Base-by-base conservation (phyloP, 2,888 invertebrate species). In the Agapostemon virescens region DNA sequence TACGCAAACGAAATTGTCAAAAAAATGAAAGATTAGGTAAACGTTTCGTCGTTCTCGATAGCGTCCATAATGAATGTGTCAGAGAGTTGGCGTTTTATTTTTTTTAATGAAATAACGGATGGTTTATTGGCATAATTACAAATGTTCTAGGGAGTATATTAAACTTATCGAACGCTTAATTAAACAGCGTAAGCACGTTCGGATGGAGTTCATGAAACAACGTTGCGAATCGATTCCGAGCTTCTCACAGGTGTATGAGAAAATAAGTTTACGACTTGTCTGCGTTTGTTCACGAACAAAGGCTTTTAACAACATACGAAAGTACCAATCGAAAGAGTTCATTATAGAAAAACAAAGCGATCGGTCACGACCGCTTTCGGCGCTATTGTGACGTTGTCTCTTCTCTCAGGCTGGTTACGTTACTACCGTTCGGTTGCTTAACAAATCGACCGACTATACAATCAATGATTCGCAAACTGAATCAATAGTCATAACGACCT, bases 361-460 rank as follows among this genome's bases (percentile, higher is more conserved):
- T 36, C 36, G 63, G 23, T 30, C 11, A 4, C 36, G 75, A 69
- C n/a, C 33, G 20, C 30, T 45, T 66, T 15, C 61, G 17, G 30
- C 36, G 36, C 52, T 61, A 64, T 45, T 58, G 38, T 26, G 30
- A 66, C 58, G 58, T 26, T 42, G 45, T 72, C 67, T 20, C 66
- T 49, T 73, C 33, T 64, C 63, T 49, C 69, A 77, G 26, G 67
- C 58, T 81, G 77, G 69, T 74, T 81, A 73, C 71, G 74, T 77
- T 68, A 70, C 76, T 77, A 72, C 71, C 69, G 52, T 83, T 85
- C 82, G 79, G 67, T 79, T 49, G 72, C 63, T 82, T 67, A 55
- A 83, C 63, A 67, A 83, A 74, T 79, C 58, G 23, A 64, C 77
- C 55, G 61, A 70, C 52, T 49, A 69, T 78, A 30, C 58, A 33